Base-by-base conservation (phyloP, 2,113 vertebrate genomes). In the Lepus americanus region DNA sequence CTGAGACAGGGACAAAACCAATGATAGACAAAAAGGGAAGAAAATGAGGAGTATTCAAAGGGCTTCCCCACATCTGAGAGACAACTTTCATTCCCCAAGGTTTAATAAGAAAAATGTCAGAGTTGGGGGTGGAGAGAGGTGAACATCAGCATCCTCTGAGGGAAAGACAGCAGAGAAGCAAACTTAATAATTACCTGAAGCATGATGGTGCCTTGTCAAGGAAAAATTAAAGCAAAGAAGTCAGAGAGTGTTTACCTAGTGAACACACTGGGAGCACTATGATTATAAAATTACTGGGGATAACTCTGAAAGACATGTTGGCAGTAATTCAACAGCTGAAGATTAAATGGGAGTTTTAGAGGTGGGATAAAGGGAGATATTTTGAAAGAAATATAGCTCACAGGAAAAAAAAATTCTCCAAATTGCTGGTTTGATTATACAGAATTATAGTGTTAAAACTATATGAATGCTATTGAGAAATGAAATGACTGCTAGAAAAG, bases 251-350 rank as follows among this genome's bases (percentile, higher is more conserved):
- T 95, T 96, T 96, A 94, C 77, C 66, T 78, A 72, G 67, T 70
- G 88, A 90, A 95, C 89, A 87, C 29, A 20, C 17, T 74, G 23
- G 13, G 59, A 95, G 69, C 90, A 86, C 87, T 95, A 76, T 95
- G 95, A 97, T 96, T 97, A 96, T 95, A 79, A 97, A 94, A 97
- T 97, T 97, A 96, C 73, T 33, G 29, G 63, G 86, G 36, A 88
- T 92, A 87, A 89, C 31, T 51, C 69, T 95, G 82, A 92, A 86
- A 96, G 95, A 94, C 87, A 88, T 94, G 87, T 92, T 96, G 90
- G 81, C 96, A 95, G 87, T 79, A 93, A 96, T 90, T 97, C 74
- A 81, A 17, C 77, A 90, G 79, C 69, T 72, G 82, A 78, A 89
- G 80, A 95, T 94, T 94, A 96, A 96, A 94, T 90, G 96, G 64